Base-by-base conservation (phyloP, 1,140 invertebrate genomes). In the Zaprionus capensis region DNA sequence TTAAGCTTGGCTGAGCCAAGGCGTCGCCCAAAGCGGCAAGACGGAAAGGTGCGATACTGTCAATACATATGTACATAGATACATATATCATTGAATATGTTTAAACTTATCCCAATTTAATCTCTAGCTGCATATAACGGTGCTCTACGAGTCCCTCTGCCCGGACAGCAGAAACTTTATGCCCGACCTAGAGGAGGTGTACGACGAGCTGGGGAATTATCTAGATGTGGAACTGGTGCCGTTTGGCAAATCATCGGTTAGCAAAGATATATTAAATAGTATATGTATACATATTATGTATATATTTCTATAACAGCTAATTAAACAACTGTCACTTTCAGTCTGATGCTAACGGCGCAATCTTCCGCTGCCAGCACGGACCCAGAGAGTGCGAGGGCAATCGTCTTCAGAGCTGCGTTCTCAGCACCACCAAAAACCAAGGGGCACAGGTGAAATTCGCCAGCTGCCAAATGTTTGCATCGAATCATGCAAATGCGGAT, bases 61-160 rank as follows among this genome's bases (percentile, higher is more conserved):
- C 6, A 14, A 26, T 6, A 62, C 15, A 22, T 4, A 55, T 5
- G 24, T 12, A 49, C 20, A 20, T 2, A n/a, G n/a, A 55, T 5
- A 31, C 11, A 49, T n/a, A 20, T 12, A 41, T 57, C 26, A 22
- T 56, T n/a, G 14, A 0, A 17, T 24, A 17, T 38, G 6, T 1
- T 17, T 5, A 14, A 26, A 20, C 12, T 4, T 26, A 9, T 5
- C 4, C 11, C 3, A 38, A 3, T 1, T 49, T 2, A 11, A 34
- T 34, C 62, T 12, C 15, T 36, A 92, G 91, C 71, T 92, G 9
- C 82, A 92, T 41, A 80, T 92, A 20, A 82, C 85, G 0, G 64
- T 98, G 56, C 97, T 96, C 78, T 98, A 97, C 83, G 97, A 98
- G 93, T 94, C 95, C 11, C 91, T 97, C 0, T 98, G 97, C 87